Percentiles rank a stretch among this genome's conserved stretches.
phyloP scores from a whole-genome alignment of 2,113 vertebrate species.

The Cynoglossus semilaevis region DNA sequence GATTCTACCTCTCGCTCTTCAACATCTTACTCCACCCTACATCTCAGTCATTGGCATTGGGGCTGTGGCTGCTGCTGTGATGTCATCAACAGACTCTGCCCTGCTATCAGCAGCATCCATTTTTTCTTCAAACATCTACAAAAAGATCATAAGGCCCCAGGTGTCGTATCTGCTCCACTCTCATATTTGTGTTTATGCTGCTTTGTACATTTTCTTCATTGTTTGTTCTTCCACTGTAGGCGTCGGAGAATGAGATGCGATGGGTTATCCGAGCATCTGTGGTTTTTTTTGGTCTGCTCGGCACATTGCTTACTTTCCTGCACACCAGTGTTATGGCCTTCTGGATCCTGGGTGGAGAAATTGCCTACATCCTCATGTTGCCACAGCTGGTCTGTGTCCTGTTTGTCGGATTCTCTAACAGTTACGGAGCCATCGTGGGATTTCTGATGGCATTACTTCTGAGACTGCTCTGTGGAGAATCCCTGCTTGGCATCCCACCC shows the following conservation, averaged over 20 bases:
- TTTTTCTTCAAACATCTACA: conserved; percentile 60
- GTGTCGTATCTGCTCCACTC: conserved; percentile 11
- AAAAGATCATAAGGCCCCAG: conserved; percentile 55
- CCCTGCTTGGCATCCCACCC: conserved; percentile 65
- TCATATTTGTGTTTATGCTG: no score
- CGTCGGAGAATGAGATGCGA: conserved; percentile 75
- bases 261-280: conserved; percentile 77
- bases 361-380: conserved; percentile 78
- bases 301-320: conserved; percentile 71
- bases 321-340: conserved; percentile 77
- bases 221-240: conserved; percentile 50
- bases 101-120: conserved; percentile 69
- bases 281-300: conserved; percentile 68
- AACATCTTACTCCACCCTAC: conserved; percentile 49
- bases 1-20: conserved; percentile 50
- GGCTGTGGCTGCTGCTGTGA: conserved; percentile 67
- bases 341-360: conserved; percentile 78
- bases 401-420: conserved; percentile 70
- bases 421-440: conserved; percentile 73
- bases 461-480: conserved; percentile 77
- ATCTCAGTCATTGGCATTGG: conserved; percentile 57
- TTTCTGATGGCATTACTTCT: conserved; percentile 68
- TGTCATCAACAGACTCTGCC: conserved; percentile 68
- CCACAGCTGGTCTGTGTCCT: conserved; percentile 79
- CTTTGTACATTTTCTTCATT: neutral